Evolutionary conservation across 2,113 vertebrate genomes (phyloP).

Genomic region (Rallus limicola): DNA sequence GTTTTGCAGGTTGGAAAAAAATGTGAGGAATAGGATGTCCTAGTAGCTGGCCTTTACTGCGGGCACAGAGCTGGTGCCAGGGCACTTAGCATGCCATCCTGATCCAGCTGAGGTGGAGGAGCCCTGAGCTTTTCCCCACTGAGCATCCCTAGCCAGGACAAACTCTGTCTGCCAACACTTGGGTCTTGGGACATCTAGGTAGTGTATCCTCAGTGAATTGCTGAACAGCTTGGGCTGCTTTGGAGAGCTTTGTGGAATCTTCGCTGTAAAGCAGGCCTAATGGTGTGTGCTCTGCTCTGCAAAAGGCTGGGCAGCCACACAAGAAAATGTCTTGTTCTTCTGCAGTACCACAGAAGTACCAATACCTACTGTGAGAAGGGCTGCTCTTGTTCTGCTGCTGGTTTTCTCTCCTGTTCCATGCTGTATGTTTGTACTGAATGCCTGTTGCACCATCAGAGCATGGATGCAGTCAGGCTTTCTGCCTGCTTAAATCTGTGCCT

Average conservation of each 20-base stretch:
- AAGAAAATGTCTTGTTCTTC: background rate
- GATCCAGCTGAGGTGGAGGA: background rate
- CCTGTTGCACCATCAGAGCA: background rate
- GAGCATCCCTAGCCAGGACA: background rate
- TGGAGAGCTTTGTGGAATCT: fast-evolving
- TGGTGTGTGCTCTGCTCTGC: background rate
- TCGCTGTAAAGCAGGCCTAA: background rate
- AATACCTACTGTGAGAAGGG: background rate
- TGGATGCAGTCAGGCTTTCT: background rate
- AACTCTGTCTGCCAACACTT: background rate
- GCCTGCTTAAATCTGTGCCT: background rate
- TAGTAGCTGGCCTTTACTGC: background rate
- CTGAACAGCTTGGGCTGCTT: background rate
- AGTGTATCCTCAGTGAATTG: background rate
- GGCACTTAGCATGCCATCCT: background rate
- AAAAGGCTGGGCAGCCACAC: background rate
- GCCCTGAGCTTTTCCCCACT: background rate
- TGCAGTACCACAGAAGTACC: background rate
- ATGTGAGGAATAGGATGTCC: background rate
- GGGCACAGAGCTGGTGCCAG: background rate
- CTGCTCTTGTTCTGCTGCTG: background rate
- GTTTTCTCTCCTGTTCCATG: background rate
- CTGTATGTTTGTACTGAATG: background rate
- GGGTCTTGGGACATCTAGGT: background rate
- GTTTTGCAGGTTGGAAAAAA: background rate